Conservation (phyloP, 92 coral and sea anemone genomes). For the Actinostola sp. region DNA sequence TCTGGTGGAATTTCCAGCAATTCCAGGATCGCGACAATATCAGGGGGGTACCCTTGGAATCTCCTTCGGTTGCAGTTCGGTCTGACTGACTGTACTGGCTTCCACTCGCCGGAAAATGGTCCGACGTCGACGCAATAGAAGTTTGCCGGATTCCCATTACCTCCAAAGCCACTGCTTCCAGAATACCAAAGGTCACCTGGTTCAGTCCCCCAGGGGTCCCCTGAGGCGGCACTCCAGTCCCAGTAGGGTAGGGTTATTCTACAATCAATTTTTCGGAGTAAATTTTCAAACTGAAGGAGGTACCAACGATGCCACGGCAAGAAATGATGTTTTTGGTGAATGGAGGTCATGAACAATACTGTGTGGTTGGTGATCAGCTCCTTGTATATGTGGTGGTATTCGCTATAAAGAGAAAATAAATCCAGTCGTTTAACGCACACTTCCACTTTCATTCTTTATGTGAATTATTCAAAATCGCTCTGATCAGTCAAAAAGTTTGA, state of each 20-base stretch:
- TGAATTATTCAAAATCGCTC: too few relatives aligned
- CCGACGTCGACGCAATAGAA: slow-evolving; percentile 33
- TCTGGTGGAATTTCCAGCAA: slow-evolving; percentile 23
- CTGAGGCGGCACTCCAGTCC: slow-evolving; percentile 64
- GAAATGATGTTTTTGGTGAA: slow-evolving; percentile 33
- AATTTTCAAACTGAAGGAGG: slow-evolving; percentile 55
- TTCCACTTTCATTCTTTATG: too few relatives aligned
- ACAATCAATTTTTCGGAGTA: slow-evolving; percentile 51
- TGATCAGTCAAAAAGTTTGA: too few relatives aligned
- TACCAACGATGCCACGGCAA: slow-evolving; percentile 68
- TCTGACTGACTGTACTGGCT: slow-evolving; percentile 39
- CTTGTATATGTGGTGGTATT: slow-evolving; percentile 56
- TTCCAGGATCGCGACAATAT: slow-evolving; percentile 52
- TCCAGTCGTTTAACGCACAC: too few relatives aligned
- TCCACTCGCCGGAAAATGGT: slow-evolving; percentile 51
- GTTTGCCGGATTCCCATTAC: slow-evolving; percentile 18
- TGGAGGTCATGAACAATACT: slow-evolving; percentile 22
- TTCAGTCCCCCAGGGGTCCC: slow-evolving; percentile 37
- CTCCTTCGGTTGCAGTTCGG: slow-evolving; percentile 50
- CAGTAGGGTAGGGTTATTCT: slow-evolving; percentile 61
- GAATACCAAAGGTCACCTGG: slow-evolving; percentile 38
- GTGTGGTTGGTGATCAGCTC: slow-evolving; percentile 56
- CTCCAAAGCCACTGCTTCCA: slow-evolving; percentile 54
- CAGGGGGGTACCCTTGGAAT: slow-evolving; percentile 60
- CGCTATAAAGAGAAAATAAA: not conserved